A percentile compares a stretch with the other conserved stretches of the same genome.
Evolutionary conservation across 2,113 vertebrate genomes (phyloP).

Genomic region (Propithecus coquereli): DNA sequence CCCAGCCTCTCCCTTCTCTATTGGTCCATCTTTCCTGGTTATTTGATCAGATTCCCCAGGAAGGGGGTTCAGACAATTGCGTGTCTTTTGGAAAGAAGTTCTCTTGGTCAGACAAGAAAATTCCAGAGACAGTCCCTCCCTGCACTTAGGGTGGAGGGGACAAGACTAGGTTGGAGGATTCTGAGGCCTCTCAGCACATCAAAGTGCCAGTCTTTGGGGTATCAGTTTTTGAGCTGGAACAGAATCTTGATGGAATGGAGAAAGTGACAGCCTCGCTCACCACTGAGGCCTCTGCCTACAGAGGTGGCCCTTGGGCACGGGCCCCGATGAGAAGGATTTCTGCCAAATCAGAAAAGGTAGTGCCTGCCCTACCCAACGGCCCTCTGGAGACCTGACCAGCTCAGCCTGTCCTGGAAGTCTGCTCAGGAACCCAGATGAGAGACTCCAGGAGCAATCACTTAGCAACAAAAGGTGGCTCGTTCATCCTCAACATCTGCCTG

Average conservation of each 20-base stretch:
- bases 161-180: not conserved
- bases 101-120: not conserved
- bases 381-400: not conserved
- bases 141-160: not conserved
- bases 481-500: slow-evolving; percentile 49
- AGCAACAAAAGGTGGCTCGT: slow-evolving; percentile 55
- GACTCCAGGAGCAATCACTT: not conserved
- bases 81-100: not conserved
- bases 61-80: not conserved
- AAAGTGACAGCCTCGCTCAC: not conserved
- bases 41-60: not conserved
- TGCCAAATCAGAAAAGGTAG: not conserved
- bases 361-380: fast-evolving
- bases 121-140: not conserved
- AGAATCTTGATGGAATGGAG: not conserved
- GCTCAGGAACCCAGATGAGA: not conserved
- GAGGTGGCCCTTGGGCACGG: not conserved
- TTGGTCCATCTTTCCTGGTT: not conserved
- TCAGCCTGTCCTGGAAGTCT: not conserved
- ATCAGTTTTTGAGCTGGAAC: not conserved
- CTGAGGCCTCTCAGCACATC: not conserved
- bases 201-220: not conserved
- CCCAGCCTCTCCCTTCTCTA: not conserved
- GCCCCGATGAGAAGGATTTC: not conserved
- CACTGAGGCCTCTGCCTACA: not conserved